Percentiles rank a stretch among this genome's conserved stretches.
These are phyloP conservation scores for Rostratula benghalensis DNA, from an alignment of 2,113 vertebrate species.

Conservation along the genomic window DNA sequence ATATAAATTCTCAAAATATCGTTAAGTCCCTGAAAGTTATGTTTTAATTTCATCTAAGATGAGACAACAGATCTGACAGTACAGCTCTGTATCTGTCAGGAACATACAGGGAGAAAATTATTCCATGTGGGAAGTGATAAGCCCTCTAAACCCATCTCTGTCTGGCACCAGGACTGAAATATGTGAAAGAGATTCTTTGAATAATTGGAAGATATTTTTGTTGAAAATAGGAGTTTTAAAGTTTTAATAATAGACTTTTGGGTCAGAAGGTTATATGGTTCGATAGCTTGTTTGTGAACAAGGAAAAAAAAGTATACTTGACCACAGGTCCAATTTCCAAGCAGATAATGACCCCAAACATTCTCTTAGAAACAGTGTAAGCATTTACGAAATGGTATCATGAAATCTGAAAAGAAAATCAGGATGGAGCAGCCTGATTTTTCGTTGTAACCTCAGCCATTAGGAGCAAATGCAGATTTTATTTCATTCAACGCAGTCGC, in stretches of 20 bases:
- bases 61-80: conserved; percentile 4
- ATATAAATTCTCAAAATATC: not conserved
- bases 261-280: not conserved
- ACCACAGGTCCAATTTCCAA: not conserved
- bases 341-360: not conserved
- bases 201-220: not conserved
- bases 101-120: conserved; percentile 3
- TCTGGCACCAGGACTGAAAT: conserved; percentile 18
- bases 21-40: not conserved
- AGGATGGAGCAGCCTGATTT: not conserved
- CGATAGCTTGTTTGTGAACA: not conserved
- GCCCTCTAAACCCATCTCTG: conserved; percentile 5
- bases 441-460: conserved; percentile 7
- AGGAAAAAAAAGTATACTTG: not conserved
- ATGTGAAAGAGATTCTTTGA: not conserved
- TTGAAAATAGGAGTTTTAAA: not conserved
- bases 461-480: conserved; percentile 34
- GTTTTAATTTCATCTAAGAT: conserved; percentile 13
- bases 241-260: not conserved
- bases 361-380: not conserved
- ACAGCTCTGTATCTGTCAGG: not conserved
- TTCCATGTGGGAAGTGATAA: conserved; percentile 43
- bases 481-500: not conserved
- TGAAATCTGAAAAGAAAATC: conserved; percentile 11
- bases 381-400: not conserved